Percentiles rank a stretch among this genome's conserved stretches.
Conservation (phyloP, 2,797 vertebrate species). For the Cossypha dichroa region DNA sequence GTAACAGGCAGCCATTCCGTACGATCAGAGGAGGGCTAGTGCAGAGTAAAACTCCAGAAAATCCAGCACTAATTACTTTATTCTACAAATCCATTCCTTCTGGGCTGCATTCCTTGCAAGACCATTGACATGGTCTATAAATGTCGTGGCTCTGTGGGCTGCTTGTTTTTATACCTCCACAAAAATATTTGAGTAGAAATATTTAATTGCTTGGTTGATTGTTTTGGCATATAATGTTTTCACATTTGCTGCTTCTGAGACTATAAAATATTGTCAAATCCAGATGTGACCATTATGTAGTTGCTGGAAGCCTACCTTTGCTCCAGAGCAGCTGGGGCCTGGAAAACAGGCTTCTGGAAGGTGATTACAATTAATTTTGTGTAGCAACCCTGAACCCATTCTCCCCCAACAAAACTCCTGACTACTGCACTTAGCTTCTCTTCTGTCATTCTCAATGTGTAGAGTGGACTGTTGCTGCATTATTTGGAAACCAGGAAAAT, state of each 20-base stretch:
- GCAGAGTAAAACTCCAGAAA: not conserved
- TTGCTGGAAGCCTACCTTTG: not conserved
- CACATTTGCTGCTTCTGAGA: not conserved
- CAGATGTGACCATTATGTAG: not conserved
- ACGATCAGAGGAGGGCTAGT: not conserved
- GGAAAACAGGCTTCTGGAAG: not conserved
- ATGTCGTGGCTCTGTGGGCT: not conserved
- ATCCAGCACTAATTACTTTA: not conserved
- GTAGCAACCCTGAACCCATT: not conserved
- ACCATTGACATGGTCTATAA: not conserved
- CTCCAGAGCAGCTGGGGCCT: not conserved
- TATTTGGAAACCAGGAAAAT: not conserved
- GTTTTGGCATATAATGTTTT: not conserved
- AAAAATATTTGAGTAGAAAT: not conserved
- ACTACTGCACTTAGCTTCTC: not conserved
- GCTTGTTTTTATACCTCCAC: not conserved
- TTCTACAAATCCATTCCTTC: not conserved
- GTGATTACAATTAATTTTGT: not conserved
- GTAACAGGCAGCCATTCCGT: not conserved
- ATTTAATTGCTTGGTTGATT: not conserved
- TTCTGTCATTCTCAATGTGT: not conserved
- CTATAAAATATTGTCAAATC: not conserved
- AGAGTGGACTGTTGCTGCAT: fast-evolving
- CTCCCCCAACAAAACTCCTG: not conserved
- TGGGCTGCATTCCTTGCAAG: not conserved